A percentile compares a stretch with the other conserved stretches of the same genome.
Conservation (phyloP, 2,888 invertebrate genomes). For the Harpagoxenus sublaevis region DNA sequence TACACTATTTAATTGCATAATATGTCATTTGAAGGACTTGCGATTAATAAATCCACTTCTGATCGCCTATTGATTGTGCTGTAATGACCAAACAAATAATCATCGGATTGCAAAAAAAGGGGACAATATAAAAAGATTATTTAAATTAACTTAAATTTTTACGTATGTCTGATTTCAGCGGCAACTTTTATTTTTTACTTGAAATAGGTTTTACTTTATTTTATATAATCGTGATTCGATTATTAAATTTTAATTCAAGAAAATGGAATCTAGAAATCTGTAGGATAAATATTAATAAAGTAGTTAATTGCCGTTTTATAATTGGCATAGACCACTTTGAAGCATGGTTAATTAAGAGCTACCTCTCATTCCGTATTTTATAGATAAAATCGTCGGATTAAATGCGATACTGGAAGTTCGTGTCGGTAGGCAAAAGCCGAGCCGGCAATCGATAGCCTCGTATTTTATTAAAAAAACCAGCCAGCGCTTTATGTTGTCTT, state of each 20-base stretch:
- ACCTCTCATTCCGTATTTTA: constrained; percentile 3
- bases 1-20: constrained; percentile 31
- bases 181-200: background rate
- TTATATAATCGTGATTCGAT: background rate
- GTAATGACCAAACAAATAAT: background rate
- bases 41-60: background rate
- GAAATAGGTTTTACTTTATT: background rate
- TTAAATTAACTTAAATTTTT: background rate
- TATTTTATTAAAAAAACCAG: constrained; percentile 48
- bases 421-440: constrained; percentile 1
- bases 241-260: background rate
- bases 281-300: background rate
- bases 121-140: background rate
- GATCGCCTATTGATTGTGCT: background rate
- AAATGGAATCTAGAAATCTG: background rate
- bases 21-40: background rate
- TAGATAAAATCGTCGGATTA: constrained; percentile 22
- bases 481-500: constrained; percentile 19
- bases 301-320: constrained; percentile 23
- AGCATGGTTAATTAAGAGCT: constrained; percentile 31
- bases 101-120: background rate
- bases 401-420: constrained; percentile 13
- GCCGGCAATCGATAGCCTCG: constrained; percentile 37
- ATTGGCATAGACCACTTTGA: background rate
- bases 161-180: background rate